These are phyloP conservation scores for Ameiurus melas DNA, from an alignment of 2,113 vertebrate genomes.

Conservation along the genomic window DNA sequence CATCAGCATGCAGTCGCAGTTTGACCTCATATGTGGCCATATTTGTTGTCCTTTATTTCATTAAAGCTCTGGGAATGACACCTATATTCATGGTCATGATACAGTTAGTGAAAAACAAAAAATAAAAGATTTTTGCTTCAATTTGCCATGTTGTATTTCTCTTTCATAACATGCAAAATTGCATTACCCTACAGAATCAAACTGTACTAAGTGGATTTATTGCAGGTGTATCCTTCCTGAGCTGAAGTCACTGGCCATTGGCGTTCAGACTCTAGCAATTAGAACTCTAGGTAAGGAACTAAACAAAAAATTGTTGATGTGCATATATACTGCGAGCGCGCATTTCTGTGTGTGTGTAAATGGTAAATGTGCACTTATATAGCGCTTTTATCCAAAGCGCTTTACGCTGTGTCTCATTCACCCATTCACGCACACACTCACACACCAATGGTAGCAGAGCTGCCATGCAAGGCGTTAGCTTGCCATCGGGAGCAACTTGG, in stretches of 20 bases:
- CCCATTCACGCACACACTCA: no score
- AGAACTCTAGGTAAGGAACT: conserved; percentile 78
- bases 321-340: no score
- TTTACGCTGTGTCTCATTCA: no score
- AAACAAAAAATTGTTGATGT: no score
- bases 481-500: no score
- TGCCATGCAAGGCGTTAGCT: no score
- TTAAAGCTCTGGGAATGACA: conserved; percentile 69
- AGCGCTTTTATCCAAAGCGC: no score
- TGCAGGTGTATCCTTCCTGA: conserved; percentile 83
- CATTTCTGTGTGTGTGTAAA: no score
- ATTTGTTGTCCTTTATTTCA: conserved; percentile 74
- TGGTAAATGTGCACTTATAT: no score
- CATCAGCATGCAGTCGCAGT: conserved; percentile 71
- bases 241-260: conserved; percentile 86
- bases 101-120: conserved; percentile 69
- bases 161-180: not conserved
- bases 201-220: conserved; percentile 22
- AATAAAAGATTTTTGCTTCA: not conserved
- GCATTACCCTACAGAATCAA: not conserved
- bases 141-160: not conserved
- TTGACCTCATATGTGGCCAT: conserved; percentile 77
- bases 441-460: no score
- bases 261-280: conserved; percentile 74
- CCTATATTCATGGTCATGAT: conserved; percentile 77